Base-by-base conservation (phyloP, 1,140 invertebrate species). In the Drosophila bocqueti region DNA sequence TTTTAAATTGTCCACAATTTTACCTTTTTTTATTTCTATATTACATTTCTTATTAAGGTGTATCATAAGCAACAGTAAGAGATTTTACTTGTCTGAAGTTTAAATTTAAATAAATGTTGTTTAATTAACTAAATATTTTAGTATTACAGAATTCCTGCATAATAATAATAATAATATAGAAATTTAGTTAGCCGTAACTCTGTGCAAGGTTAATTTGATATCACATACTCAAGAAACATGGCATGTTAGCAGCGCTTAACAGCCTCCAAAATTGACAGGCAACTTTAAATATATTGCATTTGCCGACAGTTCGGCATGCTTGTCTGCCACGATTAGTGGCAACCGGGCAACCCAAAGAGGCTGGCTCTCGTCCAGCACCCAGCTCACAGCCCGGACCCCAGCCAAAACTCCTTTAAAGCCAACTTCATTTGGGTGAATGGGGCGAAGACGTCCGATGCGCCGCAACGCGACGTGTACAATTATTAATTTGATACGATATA, bases 401-500 rank as follows among this genome's bases (percentile, higher is more conserved):
- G n/a, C 69, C 42, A 15, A 47, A 52, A 24, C 83, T 83, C 84
- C 72, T 83, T 83, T 52, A 45, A 50, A 69, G 76, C 65, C 81
- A 84, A 84, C 76, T 89, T 76, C 74, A 89, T 83, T 87, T 79
- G 59, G 76, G 64, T 66, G 75, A 76, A 80, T 77, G 67, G 63
- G 54, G 60, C 68, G 72, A 79, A 83, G 71, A 87, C 79, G 83
- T 72, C 58, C 79, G 74, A 86, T 86, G 76, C 73, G 66, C 69
- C 54, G 54, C 54, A 57, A 45, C 75, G 76, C 76, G 72, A 79
- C 84, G 76, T 77, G 84, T 91, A 90, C 87, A 91, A 91, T 91
- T 91, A 91, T 91, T 91, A 91, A 91, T 91, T 91, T 91, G 87
- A 91, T 91, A 91, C 81, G 87, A 91, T 87, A 91, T 91, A 91